Conservation (phyloP, 2,888 invertebrate genomes). For the Amblyjoppa fuscipennis region DNA sequence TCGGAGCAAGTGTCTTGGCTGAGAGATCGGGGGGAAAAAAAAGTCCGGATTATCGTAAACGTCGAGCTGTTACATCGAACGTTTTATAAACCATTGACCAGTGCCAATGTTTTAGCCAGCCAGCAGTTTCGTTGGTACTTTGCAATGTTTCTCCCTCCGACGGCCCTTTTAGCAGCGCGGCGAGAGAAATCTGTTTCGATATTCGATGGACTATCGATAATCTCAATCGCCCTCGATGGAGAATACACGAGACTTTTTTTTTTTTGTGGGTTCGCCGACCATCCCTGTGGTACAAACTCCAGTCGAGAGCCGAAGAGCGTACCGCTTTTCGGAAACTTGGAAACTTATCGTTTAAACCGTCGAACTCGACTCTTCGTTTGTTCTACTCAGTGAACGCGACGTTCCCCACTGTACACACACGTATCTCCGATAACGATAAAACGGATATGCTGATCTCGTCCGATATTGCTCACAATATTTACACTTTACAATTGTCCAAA, state of each 20-base stretch:
- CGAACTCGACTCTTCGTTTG: conserved; percentile 4
- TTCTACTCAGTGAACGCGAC: background rate
- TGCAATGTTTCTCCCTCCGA: conserved; percentile 3
- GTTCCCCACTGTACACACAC: background rate
- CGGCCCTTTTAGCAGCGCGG: background rate
- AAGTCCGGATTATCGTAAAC: conserved; percentile 49
- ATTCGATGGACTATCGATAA: conserved; percentile 50
- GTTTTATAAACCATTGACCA: background rate
- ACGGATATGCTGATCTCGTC: background rate
- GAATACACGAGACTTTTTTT: background rate
- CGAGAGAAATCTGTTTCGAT: conserved; percentile 29
- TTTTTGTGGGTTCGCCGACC: background rate
- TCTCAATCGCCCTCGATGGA: background rate
- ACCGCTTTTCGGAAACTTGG: background rate
- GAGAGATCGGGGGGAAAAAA: background rate
- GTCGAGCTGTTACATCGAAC: background rate
- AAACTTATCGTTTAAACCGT: conserved; percentile 5
- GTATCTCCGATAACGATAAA: conserved; percentile 8
- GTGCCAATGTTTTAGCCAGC: background rate
- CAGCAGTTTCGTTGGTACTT: conserved; percentile 44
- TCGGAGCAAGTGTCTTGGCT: background rate
- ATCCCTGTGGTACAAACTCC: background rate
- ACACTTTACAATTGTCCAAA: background rate
- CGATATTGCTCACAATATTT: conserved; percentile 14
- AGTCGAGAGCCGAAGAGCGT: background rate